Base-by-base conservation (phyloP, 2,113 vertebrate species). In the Sarotherodon lohbergeri region DNA sequence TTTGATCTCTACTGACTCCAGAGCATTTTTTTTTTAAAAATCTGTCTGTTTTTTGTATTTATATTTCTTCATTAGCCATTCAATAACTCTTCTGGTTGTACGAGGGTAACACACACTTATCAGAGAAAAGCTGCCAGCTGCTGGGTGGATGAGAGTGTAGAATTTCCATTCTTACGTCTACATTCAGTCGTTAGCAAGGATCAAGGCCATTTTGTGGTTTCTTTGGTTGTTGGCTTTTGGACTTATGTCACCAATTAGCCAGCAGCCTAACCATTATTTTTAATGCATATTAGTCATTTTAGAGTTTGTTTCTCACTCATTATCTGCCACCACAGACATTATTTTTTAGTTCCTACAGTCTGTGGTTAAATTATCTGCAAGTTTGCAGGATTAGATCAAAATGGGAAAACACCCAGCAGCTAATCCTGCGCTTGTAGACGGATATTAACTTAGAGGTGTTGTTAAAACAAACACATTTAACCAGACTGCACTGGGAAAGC, bases 391-490 rank as follows among this genome's bases (percentile, higher is more conserved):
- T 90, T 83, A 87, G 73, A 87, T 83, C 84, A 87, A 89, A 71
- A 46, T 79, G 73, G 71, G 83, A 87, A 16, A 6, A 80, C 50
- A 52, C 57, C 88, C 85, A 92, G 71, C 32, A 46, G 68, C 56
- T 80, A 85, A 89, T 91, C 50, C 81, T 57, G 66, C 27, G 48
- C 82, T 80, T 76, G 52, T 59, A 76, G 83, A 87, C 4, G 4
- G 73, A 80, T 63, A 85, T 89, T 86, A 90, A 88, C 52, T 90
- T 73, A 86, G 85, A 82, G 43, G 36, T 63, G 86, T 50, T 2
- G 16, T 93, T 85, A 90, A 93, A 90, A 91, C 87, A 91, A 90
- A 91, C 81, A 56, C 80, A 87, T 90, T 91, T 80, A 86, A 84
- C 54, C 29, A 82, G 81, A 85, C 61, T 76, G 81, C 43, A 83